phyloP scores from a whole-genome alignment of 2,888 invertebrate genomes.

The Muscina levida region DNA sequence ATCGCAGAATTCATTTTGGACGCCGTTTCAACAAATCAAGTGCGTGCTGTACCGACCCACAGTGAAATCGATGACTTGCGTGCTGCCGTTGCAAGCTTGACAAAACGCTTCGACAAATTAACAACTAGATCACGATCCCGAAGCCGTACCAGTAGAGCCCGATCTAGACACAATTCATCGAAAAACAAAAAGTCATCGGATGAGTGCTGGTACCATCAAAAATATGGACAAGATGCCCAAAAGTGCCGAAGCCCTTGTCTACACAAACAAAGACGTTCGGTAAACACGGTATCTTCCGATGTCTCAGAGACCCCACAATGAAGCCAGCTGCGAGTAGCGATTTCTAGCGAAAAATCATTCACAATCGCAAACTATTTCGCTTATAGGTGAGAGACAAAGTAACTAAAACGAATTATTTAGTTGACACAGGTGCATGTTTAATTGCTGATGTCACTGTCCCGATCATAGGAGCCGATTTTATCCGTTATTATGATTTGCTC shows the following conservation, averaged over 20 bases:
- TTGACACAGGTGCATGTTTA: slow-evolving; percentile 26
- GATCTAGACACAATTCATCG: not conserved
- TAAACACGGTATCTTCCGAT: slow-evolving; percentile 4
- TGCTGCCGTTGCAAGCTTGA: not conserved
- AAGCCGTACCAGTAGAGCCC: slow-evolving; percentile 4
- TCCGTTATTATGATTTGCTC: slow-evolving; percentile 3
- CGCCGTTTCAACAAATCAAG: slow-evolving; percentile 12
- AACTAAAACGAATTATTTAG: slow-evolving; percentile 4
- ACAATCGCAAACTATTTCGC: slow-evolving; percentile 28
- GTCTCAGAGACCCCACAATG: not conserved
- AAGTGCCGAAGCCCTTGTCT: slow-evolving; percentile 25
- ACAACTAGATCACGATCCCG: not conserved
- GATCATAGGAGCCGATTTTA: slow-evolving; percentile 36
- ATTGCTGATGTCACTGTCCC: slow-evolving; percentile 19
- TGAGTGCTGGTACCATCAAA: slow-evolving; percentile 35
- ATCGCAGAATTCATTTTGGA: slow-evolving; percentile 28
- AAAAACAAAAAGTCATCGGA: not conserved
- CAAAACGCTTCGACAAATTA: slow-evolving; percentile 4
- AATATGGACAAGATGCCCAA: slow-evolving; percentile 25
- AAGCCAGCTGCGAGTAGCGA: slow-evolving; percentile 6
- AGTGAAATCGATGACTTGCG: slow-evolving; percentile 2
- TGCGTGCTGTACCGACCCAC: not conserved
- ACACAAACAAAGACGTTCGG: slow-evolving; percentile 16
- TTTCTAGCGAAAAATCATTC: not conserved
- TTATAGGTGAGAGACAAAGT: slow-evolving; percentile 34